A percentile compares a stretch with the other conserved stretches of the same genome.
These are phyloP conservation scores for Priocnemis perturbator DNA, from an alignment of 2,888 invertebrate species.

Conservation along the genomic window DNA sequence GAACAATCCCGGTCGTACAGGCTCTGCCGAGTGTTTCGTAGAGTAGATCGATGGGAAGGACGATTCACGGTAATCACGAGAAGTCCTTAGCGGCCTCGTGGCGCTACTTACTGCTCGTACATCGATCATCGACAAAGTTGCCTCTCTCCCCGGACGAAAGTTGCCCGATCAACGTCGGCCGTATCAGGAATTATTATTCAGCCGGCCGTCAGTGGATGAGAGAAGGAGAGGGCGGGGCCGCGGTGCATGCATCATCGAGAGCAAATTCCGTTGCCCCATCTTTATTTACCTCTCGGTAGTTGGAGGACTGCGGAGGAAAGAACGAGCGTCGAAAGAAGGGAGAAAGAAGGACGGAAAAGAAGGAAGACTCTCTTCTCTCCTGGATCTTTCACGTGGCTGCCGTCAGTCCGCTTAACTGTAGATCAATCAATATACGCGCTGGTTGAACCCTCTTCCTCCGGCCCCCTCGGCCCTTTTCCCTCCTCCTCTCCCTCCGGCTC, in stretches of 20 bases:
- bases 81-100: neutral
- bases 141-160: constrained; percentile 43
- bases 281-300: constrained; percentile 53
- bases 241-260: constrained; percentile 61
- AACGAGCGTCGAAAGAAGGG: constrained; percentile 12
- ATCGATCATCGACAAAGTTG: constrained; percentile 51
- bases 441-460: constrained; percentile 55
- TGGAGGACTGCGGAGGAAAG: constrained; percentile 28
- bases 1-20: no score
- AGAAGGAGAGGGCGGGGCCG: constrained; percentile 51
- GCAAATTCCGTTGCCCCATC: constrained; percentile 59
- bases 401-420: constrained; percentile 68
- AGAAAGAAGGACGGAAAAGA: constrained; percentile 17
- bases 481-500: constrained; percentile 50
- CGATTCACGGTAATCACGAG: no score
- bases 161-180: constrained; percentile 55
- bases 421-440: constrained; percentile 69
- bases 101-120: constrained; percentile 31
- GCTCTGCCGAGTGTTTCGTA: no score
- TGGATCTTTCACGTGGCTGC: constrained; percentile 57
- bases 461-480: constrained; percentile 40
- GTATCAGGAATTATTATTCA: constrained; percentile 65
- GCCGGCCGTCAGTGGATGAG: constrained; percentile 48
- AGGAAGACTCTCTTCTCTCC: constrained; percentile 34
- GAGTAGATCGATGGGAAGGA: no score